Percentiles rank a stretch among this genome's conserved stretches.
These are phyloP conservation scores for Meda fulgida DNA, from an alignment of 2,797 vertebrate genomes.

Conservation along the genomic window DNA sequence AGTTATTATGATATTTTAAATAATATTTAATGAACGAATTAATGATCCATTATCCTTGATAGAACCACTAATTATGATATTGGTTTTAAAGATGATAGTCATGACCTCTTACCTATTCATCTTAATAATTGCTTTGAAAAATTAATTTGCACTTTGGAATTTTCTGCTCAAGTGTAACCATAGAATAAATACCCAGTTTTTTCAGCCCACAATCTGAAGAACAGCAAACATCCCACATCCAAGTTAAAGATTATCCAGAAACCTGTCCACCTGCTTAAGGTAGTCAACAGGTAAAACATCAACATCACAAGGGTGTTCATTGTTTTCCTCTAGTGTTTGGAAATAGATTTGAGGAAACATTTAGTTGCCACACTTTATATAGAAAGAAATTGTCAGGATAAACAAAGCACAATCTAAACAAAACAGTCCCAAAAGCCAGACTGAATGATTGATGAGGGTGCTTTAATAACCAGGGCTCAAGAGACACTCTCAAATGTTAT, in stretches of 20 bases:
- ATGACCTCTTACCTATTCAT: not conserved
- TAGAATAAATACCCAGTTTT: not conserved
- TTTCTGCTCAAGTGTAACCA: not conserved
- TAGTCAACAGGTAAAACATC: not conserved
- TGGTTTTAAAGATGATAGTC: not conserved
- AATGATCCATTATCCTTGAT: not conserved
- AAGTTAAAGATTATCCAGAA: constrained; percentile 35
- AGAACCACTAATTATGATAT: not conserved
- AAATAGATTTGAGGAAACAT: not conserved
- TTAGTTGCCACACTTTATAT: not conserved
- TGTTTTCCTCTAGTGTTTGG: constrained; percentile 11
- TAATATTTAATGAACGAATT: not conserved
- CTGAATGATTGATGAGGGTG: not conserved
- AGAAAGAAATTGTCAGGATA: not conserved
- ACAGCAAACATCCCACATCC: constrained; percentile 35
- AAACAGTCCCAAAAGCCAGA: not conserved
- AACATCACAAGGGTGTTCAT: not conserved
- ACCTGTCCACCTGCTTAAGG: constrained; percentile 7
- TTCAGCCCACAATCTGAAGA: not conserved
- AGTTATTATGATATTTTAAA: not conserved
- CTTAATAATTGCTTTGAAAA: not conserved
- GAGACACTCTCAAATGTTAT: not conserved
- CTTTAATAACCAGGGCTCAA: not conserved
- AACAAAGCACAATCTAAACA: not conserved
- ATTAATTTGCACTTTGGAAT: not conserved